Evolutionary conservation across 2,797 vertebrate genomes (phyloP).

Genomic region (Girardinus metallicus): DNA sequence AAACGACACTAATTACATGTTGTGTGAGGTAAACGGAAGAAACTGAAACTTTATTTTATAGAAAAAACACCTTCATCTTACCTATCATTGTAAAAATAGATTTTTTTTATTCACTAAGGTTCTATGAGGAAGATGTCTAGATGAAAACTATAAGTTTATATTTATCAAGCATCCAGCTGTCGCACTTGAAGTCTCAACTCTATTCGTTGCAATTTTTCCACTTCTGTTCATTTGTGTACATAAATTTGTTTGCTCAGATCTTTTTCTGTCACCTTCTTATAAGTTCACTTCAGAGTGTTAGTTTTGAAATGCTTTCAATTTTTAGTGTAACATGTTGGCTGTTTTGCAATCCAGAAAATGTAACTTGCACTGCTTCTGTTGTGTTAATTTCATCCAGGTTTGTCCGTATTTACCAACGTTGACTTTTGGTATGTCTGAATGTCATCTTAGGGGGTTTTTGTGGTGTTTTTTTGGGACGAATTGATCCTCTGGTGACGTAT

Average conservation of each 20-base stretch:
- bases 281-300: not conserved
- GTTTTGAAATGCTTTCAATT: not conserved
- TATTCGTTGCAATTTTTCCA: not conserved
- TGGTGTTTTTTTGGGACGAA: not conserved
- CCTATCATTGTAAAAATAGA: not conserved
- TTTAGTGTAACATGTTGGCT: not conserved
- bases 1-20: constrained; percentile 7
- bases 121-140: not conserved
- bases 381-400: constrained; percentile 8
- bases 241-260: not conserved
- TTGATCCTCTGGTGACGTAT: constrained; percentile 2
- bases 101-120: not conserved
- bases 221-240: constrained; percentile 15
- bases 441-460: not conserved
- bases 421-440: not conserved
- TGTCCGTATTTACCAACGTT: not conserved
- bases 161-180: not conserved
- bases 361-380: not conserved
- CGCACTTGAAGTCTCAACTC: not conserved
- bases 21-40: constrained; percentile 2
- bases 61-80: not conserved
- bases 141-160: constrained; percentile 7
- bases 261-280: not conserved
- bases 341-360: not conserved
- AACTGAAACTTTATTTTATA: not conserved